These are phyloP conservation scores for Sporophila hypoxantha DNA, from an alignment of 2,113 vertebrate genomes.

Conservation along the genomic window DNA sequence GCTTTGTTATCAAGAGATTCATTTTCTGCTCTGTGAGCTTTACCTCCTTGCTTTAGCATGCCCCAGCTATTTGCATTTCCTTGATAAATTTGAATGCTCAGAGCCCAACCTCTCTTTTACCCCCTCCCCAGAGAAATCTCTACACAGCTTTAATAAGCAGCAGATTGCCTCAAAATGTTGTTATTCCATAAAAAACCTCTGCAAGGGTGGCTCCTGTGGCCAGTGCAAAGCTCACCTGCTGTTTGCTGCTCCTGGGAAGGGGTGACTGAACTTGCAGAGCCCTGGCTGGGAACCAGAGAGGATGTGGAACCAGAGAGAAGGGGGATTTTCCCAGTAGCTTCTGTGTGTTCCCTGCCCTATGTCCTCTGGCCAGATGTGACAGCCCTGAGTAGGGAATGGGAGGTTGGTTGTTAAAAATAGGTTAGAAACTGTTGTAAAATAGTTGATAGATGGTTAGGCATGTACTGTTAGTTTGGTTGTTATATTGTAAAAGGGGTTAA, in stretches of 20 bases:
- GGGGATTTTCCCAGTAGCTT: fast-evolving
- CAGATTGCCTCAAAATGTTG: not conserved
- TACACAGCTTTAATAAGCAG: not conserved
- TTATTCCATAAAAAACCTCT: not conserved
- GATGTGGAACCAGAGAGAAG: not conserved
- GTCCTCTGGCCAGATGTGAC: not conserved
- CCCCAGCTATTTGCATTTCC: not conserved
- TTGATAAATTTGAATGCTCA: not conserved
- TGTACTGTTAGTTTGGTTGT: too few species aligned
- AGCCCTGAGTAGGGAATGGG: fast-evolving
- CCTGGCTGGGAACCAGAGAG: not conserved
- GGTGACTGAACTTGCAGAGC: not conserved
- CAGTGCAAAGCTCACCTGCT: not conserved
- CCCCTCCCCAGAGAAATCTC: not conserved
- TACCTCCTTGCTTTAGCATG: not conserved
- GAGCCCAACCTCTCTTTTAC: not conserved
- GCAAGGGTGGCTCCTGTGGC: not conserved
- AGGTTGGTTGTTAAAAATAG: too few species aligned
- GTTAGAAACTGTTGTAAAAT: too few species aligned
- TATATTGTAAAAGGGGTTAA: too few species aligned
- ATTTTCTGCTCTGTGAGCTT: not conserved
- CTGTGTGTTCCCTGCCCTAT: too few species aligned
- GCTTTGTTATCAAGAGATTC: not conserved
- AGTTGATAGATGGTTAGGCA: too few species aligned
- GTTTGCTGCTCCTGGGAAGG: not conserved